Percentiles rank a stretch among this genome's conserved stretches.
phyloP scores from a whole-genome alignment of 2,797 vertebrate genomes.

The Tympanoctomys barrerae region DNA sequence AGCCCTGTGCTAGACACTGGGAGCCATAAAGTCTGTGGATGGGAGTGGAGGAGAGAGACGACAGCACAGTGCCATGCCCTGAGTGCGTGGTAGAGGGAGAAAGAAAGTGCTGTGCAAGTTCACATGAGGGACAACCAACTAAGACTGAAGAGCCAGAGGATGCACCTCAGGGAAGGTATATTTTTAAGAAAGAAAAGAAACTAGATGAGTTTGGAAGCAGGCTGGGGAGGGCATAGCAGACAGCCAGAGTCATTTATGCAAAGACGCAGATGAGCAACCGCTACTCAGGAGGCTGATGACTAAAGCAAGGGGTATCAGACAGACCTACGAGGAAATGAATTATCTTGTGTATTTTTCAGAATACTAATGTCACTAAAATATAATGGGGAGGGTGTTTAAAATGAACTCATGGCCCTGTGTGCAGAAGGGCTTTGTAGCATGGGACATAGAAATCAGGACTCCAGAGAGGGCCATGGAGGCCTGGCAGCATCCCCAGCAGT shows the following conservation, averaged over 20 bases:
- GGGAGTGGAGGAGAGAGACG: background rate
- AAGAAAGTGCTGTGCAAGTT: background rate
- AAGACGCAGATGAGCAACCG: background rate
- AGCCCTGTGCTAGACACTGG: background rate
- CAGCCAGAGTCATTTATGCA: background rate
- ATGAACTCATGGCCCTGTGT: background rate
- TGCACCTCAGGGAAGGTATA: background rate
- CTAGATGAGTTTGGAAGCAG: conserved; percentile 22
- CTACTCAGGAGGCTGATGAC: conserved; percentile 5
- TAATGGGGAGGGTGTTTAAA: background rate
- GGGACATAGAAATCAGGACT: background rate
- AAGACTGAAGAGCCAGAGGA: background rate
- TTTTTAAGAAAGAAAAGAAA: conserved; percentile 43
- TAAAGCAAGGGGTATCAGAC: conserved; percentile 46
- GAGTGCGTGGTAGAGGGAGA: background rate
- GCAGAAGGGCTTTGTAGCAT: background rate
- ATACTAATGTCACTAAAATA: conserved; percentile 33
- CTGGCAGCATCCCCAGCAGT: background rate
- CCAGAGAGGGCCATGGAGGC: too few relatives aligned
- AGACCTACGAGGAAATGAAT: conserved; percentile 57
- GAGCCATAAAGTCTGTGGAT: background rate
- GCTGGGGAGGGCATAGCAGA: background rate
- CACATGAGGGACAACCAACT: background rate
- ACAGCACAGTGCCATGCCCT: background rate
- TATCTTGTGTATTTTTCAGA: conserved; percentile 47